Conservation (phyloP, 2,113 vertebrate genomes). For the Tupaia tana region DNA sequence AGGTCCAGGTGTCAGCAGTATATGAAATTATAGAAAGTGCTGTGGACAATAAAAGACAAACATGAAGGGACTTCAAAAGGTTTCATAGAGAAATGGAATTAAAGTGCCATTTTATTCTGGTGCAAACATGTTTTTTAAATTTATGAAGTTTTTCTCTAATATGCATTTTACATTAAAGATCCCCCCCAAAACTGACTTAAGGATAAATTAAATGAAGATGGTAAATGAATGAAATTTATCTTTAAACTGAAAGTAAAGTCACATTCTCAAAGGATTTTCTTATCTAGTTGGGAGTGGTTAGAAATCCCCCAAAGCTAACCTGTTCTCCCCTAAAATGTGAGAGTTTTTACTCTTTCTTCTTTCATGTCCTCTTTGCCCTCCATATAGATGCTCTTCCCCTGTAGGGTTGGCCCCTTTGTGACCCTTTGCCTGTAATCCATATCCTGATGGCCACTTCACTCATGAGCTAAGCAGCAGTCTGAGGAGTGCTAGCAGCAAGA, state of each 20-base stretch:
- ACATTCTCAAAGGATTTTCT: background rate
- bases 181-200: background rate
- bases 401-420: background rate
- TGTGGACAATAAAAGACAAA: slow-evolving; percentile 24
- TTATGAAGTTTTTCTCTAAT: too few relatives aligned
- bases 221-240: background rate
- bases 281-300: background rate
- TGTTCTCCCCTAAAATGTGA: background rate
- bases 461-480: background rate
- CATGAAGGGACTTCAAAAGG: background rate
- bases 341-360: background rate
- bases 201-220: slow-evolving; percentile 26
- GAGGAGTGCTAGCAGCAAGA: background rate
- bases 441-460: background rate
- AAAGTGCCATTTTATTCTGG: too few relatives aligned
- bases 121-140: too few relatives aligned
- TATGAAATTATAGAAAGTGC: background rate
- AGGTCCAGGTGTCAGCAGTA: background rate
- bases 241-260: background rate
- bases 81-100: too few relatives aligned
- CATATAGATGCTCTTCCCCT: background rate
- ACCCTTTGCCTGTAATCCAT: background rate
- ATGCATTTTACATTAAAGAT: too few relatives aligned
- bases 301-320: background rate
- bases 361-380: background rate